Base-by-base conservation (phyloP, 1,140 invertebrate genomes). In the Melipona quadrifasciata region DNA sequence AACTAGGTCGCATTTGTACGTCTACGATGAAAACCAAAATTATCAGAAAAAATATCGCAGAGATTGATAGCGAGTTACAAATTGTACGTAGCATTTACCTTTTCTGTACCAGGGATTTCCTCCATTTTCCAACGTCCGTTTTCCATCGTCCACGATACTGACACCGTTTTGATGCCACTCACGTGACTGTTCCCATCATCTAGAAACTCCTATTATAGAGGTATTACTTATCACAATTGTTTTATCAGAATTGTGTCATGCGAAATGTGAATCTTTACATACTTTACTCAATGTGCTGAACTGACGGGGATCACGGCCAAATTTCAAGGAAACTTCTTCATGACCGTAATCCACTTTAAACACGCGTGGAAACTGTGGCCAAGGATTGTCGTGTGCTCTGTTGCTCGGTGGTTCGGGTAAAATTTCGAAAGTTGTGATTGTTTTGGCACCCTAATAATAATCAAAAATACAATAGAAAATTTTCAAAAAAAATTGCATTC, bases 341-440 rank as follows among this genome's bases (percentile, higher is more conserved):
- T 99, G 99, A 0, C 99, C 99, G 93, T 99, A 99, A 94, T 99
- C 99, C 5, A 99, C 97, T 89, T 99, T 97, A 95, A 99, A 99
- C 14, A 99, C 97, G 92, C 98, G 96, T 0, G 99, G 99, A 96
- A 98, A 99, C 91, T 99, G 98, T 51, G 99, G 99, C 99, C 99
- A 99, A 12, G 99, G 99, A 95, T 99, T 99, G 93, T 98, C 98
- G 21, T 95, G 95, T 17, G 96, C 96, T 53, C 99, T 95, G 47
- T 95, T 95, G 21, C 95, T 95, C 65, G 98, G 97, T 39, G 99
- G 99, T 91, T 98, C 96, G 0, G 99, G 99, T 68, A 99, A 95
- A 91, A 99, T 99, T 96, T 99, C 99, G 95, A 99, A 99, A 16
- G 98, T 98, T 3, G 98, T 98, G 85, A 99, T 99, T 64, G 97